A percentile compares a stretch with the other conserved stretches of the same genome.
These are phyloP conservation scores for Pempheris klunzingeri DNA, from an alignment of 2,797 vertebrate species.

Conservation along the genomic window DNA sequence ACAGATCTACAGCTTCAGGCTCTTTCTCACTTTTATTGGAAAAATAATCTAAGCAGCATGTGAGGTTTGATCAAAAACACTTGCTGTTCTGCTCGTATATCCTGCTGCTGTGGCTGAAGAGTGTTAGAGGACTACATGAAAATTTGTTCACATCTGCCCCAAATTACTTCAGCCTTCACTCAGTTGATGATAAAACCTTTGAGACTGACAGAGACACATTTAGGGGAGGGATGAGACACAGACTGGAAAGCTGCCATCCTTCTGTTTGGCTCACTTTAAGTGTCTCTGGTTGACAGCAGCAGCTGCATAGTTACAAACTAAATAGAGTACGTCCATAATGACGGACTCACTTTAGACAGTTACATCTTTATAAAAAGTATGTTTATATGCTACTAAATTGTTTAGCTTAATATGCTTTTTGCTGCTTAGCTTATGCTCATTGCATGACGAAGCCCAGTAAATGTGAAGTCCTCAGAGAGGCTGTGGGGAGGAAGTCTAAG, in stretches of 20 bases:
- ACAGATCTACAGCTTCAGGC: conserved; percentile 24
- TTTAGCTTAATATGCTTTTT: neutral
- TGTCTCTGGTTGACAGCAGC: neutral
- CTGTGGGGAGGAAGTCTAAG: neutral
- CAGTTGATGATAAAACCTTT: neutral
- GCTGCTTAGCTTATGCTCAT: neutral
- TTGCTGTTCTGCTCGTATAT: neutral
- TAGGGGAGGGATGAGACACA: conserved; percentile 1
- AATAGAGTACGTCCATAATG: neutral
- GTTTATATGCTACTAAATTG: neutral
- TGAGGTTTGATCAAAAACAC: neutral
- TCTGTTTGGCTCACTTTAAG: neutral
- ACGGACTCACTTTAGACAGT: neutral
- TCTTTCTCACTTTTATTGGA: conserved; percentile 1
- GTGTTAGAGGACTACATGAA: neutral
- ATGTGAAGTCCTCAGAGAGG: neutral
- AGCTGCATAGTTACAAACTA: neutral
- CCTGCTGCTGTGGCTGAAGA: neutral
- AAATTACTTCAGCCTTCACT: neutral
- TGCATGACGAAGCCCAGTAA: too few relatives aligned
- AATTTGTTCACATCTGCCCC: conserved; percentile 30
- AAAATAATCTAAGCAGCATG: conserved; percentile 18
- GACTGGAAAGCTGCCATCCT: neutral
- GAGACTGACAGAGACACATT: neutral
- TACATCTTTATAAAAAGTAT: neutral